Percentiles rank a stretch among this genome's conserved stretches.
These are phyloP conservation scores for Zeugodacus cucurbitae DNA, from an alignment of 1,140 invertebrate genomes.

Conservation along the genomic window DNA sequence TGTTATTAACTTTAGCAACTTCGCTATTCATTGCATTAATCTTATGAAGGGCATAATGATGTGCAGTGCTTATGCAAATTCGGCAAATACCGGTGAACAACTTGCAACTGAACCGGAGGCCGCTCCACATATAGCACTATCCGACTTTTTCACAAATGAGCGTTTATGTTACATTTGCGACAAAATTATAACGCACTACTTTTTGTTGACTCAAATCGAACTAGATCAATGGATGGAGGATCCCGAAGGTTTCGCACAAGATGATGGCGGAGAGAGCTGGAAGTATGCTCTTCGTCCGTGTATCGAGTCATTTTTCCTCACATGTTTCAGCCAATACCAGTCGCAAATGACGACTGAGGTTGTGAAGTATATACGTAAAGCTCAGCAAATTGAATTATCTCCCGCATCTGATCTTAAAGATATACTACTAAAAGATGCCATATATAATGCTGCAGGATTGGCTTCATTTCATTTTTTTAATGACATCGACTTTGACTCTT, in stretches of 20 bases:
- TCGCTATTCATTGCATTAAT: constrained; percentile 90
- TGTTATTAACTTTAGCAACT: constrained; percentile 81
- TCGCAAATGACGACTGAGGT: constrained; percentile 78
- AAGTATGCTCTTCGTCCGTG: constrained; percentile 91
- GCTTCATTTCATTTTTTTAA: constrained; percentile 93
- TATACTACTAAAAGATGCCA: constrained; percentile 91
- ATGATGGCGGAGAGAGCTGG: constrained; percentile 91
- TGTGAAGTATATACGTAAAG: constrained; percentile 76
- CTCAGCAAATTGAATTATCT: constrained; percentile 72
- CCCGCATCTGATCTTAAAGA: constrained; percentile 76
- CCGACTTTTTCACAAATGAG: constrained; percentile 77
- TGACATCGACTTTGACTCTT: constrained; percentile 92
- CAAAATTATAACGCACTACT: constrained; percentile 88
- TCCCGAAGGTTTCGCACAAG: constrained; percentile 88
- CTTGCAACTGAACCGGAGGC: constrained; percentile 65
- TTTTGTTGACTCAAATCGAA: constrained; percentile 85
- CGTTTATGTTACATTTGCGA: constrained; percentile 82
- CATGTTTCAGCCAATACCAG: constrained; percentile 84
- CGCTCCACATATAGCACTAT: constrained; percentile 53
- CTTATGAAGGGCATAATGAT: constrained; percentile 86
- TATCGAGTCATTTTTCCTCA: constrained; percentile 86
- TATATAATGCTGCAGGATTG: constrained; percentile 92
- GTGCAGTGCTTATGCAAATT: constrained; percentile 68
- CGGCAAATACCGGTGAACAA: constrained; percentile 50
- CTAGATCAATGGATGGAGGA: constrained; percentile 89